Evolutionary conservation across 1,140 invertebrate species (phyloP), one percentile per base, ranked within the genome.

Genomic region (Philaenus spumarius): DNA sequence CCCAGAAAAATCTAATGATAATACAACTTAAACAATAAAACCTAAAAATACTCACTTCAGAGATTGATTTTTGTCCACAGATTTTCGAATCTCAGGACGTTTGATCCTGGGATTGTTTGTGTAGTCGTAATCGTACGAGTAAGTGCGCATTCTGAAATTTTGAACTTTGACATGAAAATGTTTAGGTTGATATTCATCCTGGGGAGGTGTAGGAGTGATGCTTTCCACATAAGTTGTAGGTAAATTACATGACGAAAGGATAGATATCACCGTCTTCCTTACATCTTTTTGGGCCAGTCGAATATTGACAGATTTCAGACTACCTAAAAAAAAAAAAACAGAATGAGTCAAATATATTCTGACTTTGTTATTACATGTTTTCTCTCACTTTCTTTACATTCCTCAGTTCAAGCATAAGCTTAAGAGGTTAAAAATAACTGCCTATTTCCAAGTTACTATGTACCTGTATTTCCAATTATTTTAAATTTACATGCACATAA

Each of bases 191-290:
- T 30, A 26, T 22, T 48, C 22, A 15, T 40, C 12, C 1, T 48
- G 12, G 2, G 35, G 43, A n/a, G 63, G 15, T 17, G 34, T 45
- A 17, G 65, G 64, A 43, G 72, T 62, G 7, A 89, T 81, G 71
- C 81, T 86, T 66, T 93, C 87, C 1, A 93, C 75, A 73, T 90
- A 93, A 15, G 85, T 85, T 24, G 90, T 91, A 19, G 90, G 83
- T 39, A 95, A 77, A 71, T 89, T 82, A 73, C 90, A 94, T 15
- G 85, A 80, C 69, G 84, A 83, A 55, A 95, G 74, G 58, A 95
- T 85, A 58, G 81, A 82, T 6, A 84, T 73, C 40, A 95, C 83
- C n/a, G 89, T 84, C 67, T 81, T 79, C 58, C 82, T 79, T 5
- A 91, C 67, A 77, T 89, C 83, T 52, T 72, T 76, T 51, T 85